Conservation (phyloP, 2,113 vertebrate genomes). For the Phaetusa simplex region DNA sequence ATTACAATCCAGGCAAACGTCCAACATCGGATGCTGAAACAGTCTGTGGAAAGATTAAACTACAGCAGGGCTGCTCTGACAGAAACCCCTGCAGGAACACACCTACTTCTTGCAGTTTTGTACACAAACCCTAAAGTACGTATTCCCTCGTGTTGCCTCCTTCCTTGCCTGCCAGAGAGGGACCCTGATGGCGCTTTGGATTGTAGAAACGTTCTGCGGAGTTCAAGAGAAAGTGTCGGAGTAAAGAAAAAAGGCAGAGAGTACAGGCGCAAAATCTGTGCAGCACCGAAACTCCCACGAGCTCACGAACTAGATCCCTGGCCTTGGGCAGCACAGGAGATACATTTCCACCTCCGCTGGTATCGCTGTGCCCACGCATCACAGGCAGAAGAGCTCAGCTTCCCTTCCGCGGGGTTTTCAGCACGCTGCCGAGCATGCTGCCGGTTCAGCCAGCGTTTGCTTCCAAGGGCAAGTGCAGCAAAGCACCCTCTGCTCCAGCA, state of each 20-base stretch:
- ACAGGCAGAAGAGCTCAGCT: neutral
- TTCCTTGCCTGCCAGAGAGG: neutral
- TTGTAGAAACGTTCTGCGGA: neutral
- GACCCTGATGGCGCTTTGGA: neutral
- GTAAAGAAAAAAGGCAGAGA: neutral
- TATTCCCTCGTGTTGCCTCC: neutral
- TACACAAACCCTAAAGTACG: neutral
- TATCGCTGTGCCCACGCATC: neutral
- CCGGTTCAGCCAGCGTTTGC: neutral
- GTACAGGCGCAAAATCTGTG: neutral
- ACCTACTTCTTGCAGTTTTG: neutral
- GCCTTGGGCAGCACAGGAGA: neutral
- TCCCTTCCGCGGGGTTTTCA: neutral
- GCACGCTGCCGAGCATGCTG: neutral
- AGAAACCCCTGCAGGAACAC: neutral
- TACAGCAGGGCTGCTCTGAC: neutral
- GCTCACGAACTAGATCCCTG: neutral
- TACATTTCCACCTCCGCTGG: neutral
- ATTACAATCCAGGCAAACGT: neutral
- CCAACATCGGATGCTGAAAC: neutral
- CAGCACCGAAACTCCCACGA: fast-evolving
- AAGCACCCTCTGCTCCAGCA: neutral
- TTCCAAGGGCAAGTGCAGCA: neutral
- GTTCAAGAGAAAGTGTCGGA: neutral
- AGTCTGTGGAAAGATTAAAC: neutral